Evolutionary conservation across 2,888 invertebrate genomes (phyloP), one percentile per base, ranked within the genome.

Genomic region (Hypolimnas misippus): DNA sequence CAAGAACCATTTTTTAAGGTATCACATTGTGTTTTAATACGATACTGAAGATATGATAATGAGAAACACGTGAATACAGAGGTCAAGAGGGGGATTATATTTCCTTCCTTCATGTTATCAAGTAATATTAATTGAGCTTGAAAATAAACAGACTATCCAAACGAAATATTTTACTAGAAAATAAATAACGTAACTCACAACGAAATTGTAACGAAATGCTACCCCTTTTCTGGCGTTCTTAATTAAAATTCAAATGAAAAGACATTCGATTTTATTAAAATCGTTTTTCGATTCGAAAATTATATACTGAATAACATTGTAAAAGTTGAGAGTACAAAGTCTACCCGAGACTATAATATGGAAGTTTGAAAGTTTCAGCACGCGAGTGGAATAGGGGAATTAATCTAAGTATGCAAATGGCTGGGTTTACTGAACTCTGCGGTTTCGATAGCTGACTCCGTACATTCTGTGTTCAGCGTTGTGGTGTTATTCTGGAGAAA

Each of bases 371-470:
- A 35, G 16, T 59, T 53, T 46, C 10, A 54, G 3, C 44, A 25
- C 25, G 38, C 44, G 21, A 60, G 46, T 2, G 33, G 31, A 58
- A 51, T 58, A 51, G 21, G 46, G 49, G 19, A 59, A 63, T 57
- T 52, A 59, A 57, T 49, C 40, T 63, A 56, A 59, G 49, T 56
- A 63, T 65, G 46, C 40, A 65, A 63, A 65, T 65, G 52, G 17
- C 25, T 56, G 51, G 33, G 65, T 59, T 62, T 53, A 65, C 38
- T 65, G 65, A 65, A 65, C 65, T 63, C 44, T 17, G 56, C 29
- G 38, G 46, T 58, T 52, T 40, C 33, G 8, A 52, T 38, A 58
- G 58, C 52, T 35, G 62, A 56, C 50, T 56, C 35, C n/a, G 52
- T 57, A 56, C 52, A 52, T 65, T 65, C 53, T 65, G 29, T 52